Evolutionary conservation across 2,888 invertebrate species (phyloP).

Genomic region (Drosophila colorata): DNA sequence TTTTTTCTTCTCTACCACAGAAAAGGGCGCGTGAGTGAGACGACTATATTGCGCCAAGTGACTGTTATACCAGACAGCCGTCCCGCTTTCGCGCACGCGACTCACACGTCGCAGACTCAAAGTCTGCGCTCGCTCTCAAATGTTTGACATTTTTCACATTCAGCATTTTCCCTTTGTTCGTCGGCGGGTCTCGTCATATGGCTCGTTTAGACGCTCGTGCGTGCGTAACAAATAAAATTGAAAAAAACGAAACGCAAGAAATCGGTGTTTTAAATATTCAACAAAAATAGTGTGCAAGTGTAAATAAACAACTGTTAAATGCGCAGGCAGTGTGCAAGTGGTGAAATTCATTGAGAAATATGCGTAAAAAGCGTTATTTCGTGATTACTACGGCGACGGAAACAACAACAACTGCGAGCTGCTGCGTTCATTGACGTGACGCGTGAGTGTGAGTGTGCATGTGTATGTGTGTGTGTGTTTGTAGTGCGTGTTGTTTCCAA

Average conservation of each 20-base stretch:
- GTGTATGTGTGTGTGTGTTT: constrained; percentile 41
- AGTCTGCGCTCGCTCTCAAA: constrained; percentile 74
- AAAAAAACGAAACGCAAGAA: constrained; percentile 58
- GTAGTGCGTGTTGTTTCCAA: constrained; percentile 67
- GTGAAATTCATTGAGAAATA: constrained; percentile 67
- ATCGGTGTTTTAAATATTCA: constrained; percentile 47
- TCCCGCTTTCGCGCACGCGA: constrained; percentile 54
- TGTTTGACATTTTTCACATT: constrained; percentile 77
- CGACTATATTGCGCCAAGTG: constrained; percentile 32
- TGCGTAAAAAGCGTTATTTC: constrained; percentile 70
- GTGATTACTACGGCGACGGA: constrained; percentile 62
- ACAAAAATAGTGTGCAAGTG: constrained; percentile 61
- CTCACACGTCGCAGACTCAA: constrained; percentile 68
- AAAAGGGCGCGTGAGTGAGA: constrained; percentile 74
- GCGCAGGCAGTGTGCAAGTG: constrained; percentile 52
- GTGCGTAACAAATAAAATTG: constrained; percentile 76
- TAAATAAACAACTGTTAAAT: constrained; percentile 68
- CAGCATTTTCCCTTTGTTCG: constrained; percentile 80
- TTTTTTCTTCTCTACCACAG: constrained; percentile 78
- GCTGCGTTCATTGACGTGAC: constrained; percentile 83
- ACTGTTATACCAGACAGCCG: constrained; percentile 28
- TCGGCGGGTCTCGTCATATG: constrained; percentile 80
- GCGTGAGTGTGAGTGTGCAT: constrained; percentile 67
- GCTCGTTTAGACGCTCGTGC: constrained; percentile 66
- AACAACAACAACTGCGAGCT: constrained; percentile 62